Conservation (phyloP, 2,888 invertebrate genomes). For the Chesias legatella region DNA sequence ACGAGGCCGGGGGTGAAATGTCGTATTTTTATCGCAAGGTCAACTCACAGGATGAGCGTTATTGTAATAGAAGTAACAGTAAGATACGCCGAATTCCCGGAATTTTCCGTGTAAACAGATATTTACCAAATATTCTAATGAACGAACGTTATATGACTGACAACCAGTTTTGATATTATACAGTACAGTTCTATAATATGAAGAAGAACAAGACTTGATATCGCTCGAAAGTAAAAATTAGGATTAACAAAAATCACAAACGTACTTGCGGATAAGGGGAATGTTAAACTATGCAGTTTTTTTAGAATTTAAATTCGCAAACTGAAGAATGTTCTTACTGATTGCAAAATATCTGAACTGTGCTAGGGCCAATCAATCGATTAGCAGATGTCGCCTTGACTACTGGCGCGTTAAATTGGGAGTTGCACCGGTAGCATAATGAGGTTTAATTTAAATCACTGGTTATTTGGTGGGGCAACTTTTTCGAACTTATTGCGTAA, state of each 20-base stretch:
- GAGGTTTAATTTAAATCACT: constrained; percentile 48
- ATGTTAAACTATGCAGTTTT: no score
- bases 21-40: constrained; percentile 51
- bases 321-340: background rate
- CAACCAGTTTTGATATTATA: no score
- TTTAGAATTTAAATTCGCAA: no score
- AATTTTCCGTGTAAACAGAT: no score
- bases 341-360: constrained; percentile 30
- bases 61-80: background rate
- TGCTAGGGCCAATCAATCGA: constrained; percentile 77
- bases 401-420: constrained; percentile 75
- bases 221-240: no score
- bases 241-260: no score
- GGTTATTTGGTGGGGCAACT: constrained; percentile 11
- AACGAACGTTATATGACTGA: no score
- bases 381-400: constrained; percentile 76
- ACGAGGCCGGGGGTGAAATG: constrained; percentile 49
- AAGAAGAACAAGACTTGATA: no score
- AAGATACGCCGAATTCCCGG: background rate
- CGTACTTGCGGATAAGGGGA: no score
- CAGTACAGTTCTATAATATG: no score
- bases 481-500: no score
- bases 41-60: constrained; percentile 18
- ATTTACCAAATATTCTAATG: no score
- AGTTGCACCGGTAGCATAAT: constrained; percentile 54